Evolutionary conservation across 1,140 invertebrate species (phyloP).

Genomic region (Littorina saxatilis): DNA sequence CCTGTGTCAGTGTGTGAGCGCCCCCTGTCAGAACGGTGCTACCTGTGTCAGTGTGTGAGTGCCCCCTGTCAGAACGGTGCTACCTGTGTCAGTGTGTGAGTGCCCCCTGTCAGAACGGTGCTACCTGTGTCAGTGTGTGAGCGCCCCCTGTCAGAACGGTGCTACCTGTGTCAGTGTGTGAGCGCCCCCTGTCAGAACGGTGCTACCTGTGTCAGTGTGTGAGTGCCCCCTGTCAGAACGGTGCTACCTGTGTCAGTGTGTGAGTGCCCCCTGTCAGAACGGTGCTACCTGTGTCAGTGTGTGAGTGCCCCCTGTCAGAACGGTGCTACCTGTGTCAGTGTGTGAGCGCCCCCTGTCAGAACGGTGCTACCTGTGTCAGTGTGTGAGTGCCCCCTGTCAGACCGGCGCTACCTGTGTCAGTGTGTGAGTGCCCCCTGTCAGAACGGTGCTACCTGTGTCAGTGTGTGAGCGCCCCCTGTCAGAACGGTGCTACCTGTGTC

Average conservation of each 20-base stretch:
- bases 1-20: background rate
- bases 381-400: constrained; percentile 42
- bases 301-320: constrained; percentile 31
- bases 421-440: constrained; percentile 36
- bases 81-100: constrained; percentile 50
- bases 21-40: too few species aligned
- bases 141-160: too few species aligned
- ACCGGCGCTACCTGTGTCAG: constrained; percentile 45
- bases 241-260: constrained; percentile 46
- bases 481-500: background rate
- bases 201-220: constrained; percentile 53
- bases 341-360: too few species aligned
- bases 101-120: constrained; percentile 43
- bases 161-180: background rate
- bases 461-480: constrained; percentile 35
- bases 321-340: too few species aligned
- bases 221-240: constrained; percentile 43
- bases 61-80: too few species aligned
- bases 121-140: constrained; percentile 44
- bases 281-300: constrained; percentile 24
- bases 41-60: background rate
- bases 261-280: constrained; percentile 15
- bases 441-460: constrained; percentile 50
- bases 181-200: too few species aligned
- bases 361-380: constrained; percentile 50